phyloP scores from a whole-genome alignment of 2,888 invertebrate species.

The Leucania comma region DNA sequence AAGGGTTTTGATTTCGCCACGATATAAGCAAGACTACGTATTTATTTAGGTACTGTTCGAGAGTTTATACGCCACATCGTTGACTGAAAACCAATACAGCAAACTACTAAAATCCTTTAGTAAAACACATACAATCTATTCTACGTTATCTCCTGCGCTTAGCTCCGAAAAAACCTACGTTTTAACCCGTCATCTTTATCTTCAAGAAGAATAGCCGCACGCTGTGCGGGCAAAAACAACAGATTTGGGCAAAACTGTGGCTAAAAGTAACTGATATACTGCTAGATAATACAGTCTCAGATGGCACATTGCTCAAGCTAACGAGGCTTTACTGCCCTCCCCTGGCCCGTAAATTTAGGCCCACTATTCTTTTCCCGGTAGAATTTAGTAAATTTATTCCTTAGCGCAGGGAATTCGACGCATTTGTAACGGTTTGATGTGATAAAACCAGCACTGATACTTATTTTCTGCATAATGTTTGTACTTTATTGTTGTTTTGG shows the following conservation, averaged over 20 bases:
- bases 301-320: conserved; percentile 87
- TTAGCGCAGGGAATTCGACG: conserved; percentile 66
- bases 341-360: conserved; percentile 85
- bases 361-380: conserved; percentile 87
- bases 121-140: conserved; percentile 33
- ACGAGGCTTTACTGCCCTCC: conserved; percentile 88
- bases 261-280: conserved; percentile 71
- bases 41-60: background rate
- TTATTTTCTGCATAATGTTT: conserved; percentile 60
- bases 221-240: conserved; percentile 49
- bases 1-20: background rate
- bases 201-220: conserved; percentile 33
- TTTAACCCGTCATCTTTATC: conserved; percentile 56
- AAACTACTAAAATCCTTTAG: conserved; percentile 18
- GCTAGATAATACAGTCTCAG: conserved; percentile 77
- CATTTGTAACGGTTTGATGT: conserved; percentile 67
- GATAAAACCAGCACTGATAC: conserved; percentile 55
- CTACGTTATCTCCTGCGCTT: conserved; percentile 29
- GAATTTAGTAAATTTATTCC: conserved; percentile 86
- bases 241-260: conserved; percentile 60
- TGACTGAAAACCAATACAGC: conserved; percentile 26
- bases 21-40: background rate
- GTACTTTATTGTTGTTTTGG: conserved; percentile 35
- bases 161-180: conserved; percentile 17
- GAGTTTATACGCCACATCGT: background rate